phyloP scores from a whole-genome alignment of 2,888 invertebrate species.

The Gortyna flavago region DNA sequence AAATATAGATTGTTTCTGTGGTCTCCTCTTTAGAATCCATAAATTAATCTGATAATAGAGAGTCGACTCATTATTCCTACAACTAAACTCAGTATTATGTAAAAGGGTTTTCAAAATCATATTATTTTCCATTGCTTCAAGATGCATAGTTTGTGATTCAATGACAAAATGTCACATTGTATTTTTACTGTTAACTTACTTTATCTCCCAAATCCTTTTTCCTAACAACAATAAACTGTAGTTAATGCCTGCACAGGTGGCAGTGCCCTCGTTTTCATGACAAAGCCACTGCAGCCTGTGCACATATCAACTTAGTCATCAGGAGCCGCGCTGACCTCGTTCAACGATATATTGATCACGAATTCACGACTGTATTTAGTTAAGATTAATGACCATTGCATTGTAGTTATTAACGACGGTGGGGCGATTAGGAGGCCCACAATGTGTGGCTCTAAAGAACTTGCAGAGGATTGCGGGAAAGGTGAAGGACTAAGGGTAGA shows the following conservation, averaged over 20 bases:
- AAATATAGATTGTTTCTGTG: background rate
- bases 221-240: background rate
- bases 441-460: background rate
- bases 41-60: too few relatives aligned
- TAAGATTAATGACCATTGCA: conserved; percentile 36
- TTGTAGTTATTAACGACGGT: conserved; percentile 1
- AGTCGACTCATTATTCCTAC: background rate
- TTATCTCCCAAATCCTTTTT: background rate
- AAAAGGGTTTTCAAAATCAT: background rate
- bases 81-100: background rate
- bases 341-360: conserved; percentile 42
- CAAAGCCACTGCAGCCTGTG: conserved; percentile 44
- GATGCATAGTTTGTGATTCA: background rate
- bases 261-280: conserved; percentile 42
- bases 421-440: background rate
- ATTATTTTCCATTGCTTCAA: background rate
- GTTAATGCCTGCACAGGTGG: conserved; percentile 21
- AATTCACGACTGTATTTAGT: conserved; percentile 32
- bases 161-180: background rate
- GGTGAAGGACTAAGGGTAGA: background rate
- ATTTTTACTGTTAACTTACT: background rate
- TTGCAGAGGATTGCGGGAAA: background rate
- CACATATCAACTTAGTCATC: conserved; percentile 50
- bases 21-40: background rate
- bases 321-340: conserved; percentile 35